These are phyloP conservation scores for Tetragnatha versicolor DNA, from an alignment of 1,140 invertebrate species.

Conservation along the genomic window DNA sequence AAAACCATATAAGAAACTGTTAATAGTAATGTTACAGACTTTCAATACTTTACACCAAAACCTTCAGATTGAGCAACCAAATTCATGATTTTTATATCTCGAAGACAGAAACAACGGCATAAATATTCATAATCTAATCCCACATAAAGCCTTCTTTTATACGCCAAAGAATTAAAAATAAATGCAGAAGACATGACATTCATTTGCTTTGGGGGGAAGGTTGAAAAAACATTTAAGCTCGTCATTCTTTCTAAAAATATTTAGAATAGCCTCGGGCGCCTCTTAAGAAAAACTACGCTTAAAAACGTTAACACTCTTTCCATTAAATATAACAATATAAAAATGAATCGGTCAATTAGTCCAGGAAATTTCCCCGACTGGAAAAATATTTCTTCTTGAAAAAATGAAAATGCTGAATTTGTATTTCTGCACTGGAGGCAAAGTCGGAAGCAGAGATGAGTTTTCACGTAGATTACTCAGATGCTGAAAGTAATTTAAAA, in stretches of 20 bases:
- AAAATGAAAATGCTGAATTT: neutral
- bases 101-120: too few species aligned
- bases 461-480: neutral
- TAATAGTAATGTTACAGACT: too few species aligned
- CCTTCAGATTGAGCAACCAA: too few species aligned
- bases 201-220: too few species aligned
- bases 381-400: neutral
- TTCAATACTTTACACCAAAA: too few species aligned
- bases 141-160: too few species aligned
- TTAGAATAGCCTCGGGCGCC: neutral
- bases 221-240: neutral
- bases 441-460: too few species aligned
- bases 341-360: neutral
- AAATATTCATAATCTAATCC: too few species aligned
- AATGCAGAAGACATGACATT: too few species aligned
- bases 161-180: too few species aligned
- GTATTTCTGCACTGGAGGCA: neutral
- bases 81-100: too few species aligned
- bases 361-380: neutral
- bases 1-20: too few species aligned
- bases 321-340: neutral
- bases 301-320: neutral
- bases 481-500: neutral
- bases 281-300: neutral
- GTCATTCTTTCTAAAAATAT: neutral